Evolutionary conservation across 1,140 invertebrate species (phyloP), one percentile per base, ranked within the genome.

Genomic region (Drosophila arizonae): DNA sequence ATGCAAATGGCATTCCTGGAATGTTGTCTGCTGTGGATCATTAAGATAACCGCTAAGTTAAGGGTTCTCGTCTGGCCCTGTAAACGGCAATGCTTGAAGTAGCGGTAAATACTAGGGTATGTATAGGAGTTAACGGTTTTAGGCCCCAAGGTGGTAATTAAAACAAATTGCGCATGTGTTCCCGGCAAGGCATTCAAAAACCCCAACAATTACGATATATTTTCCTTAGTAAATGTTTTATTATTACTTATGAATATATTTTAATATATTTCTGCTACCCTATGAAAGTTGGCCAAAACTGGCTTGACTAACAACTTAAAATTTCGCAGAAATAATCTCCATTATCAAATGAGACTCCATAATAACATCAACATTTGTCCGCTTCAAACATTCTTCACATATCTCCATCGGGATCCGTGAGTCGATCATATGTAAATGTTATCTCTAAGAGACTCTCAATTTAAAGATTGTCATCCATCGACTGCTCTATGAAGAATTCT

Each of bases 111-210:
- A 51, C 24, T 28, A 15, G 28, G 15, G 55, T 65, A 46, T 66
- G 43, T 48, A 43, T 36, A 28, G 4, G 15, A 9, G 21, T 55
- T 69, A 56, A 66, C 56, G 36, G 51, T 51, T 54, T 52, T 52
- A 24, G 36, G 58, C 63, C 61, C 52, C 41, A 50, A 60, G 56
- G 61, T 65, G 64, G 54, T 76, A 85, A 87, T 85, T 86, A 81
- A 75, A 79, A 74, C 39, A 81, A 85, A 77, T 80, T 52, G 55
- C 55, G 55, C 69, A 72, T 58, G 63, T 66, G 64, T 67, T 72
- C 30, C 39, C 46, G n/a, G 30, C 57, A 72, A 72, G 69, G 65
- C 48, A 72, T 68, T 72, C 36, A 48, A 30, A 68, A 33, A 6
- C 51, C 45, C 45, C 4, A 52, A 65, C 63, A 58, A 68, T 68